Percentiles rank a stretch among this genome's conserved stretches.
phyloP scores from a whole-genome alignment of 2,797 vertebrate genomes.

The Cynodonichthys magdalenae region DNA sequence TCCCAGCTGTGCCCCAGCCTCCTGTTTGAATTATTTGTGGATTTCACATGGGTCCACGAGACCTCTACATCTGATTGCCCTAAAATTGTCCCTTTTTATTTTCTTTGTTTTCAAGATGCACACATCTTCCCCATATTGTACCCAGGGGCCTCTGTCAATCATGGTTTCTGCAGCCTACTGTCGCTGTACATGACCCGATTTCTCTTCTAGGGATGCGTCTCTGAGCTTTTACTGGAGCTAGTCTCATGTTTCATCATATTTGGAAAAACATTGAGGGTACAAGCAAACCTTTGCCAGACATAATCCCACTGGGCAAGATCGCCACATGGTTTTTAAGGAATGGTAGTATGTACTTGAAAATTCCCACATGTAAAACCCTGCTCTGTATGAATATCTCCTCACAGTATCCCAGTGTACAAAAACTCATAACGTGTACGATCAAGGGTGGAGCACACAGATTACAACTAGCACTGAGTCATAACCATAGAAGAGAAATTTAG shows the following conservation, averaged over 20 bases:
- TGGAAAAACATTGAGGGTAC: slow-evolving; percentile 25
- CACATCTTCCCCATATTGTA: slow-evolving; percentile 9
- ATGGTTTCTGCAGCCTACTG: slow-evolving; percentile 16
- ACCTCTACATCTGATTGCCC: slow-evolving; percentile 36
- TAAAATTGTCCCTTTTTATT: slow-evolving; percentile 20
- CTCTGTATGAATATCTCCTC: slow-evolving; percentile 3
- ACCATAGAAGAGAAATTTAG: too few relatives aligned
- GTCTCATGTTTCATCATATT: slow-evolving; percentile 46
- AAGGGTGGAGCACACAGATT: too few relatives aligned
- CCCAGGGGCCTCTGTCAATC: slow-evolving; percentile 34
- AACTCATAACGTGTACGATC: neutral
- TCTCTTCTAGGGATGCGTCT: slow-evolving; percentile 25
- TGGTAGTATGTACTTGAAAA: neutral
- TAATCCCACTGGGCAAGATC: slow-evolving; percentile 23
- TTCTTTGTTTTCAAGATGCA: slow-evolving; percentile 36
- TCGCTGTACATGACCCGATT: slow-evolving; percentile 47
- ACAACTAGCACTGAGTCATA: too few relatives aligned
- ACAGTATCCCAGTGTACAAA: slow-evolving; percentile 1
- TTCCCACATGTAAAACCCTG: slow-evolving; percentile 3
- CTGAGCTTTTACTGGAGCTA: slow-evolving; percentile 22
- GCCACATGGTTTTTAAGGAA: slow-evolving; percentile 4
- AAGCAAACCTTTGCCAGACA: slow-evolving; percentile 21
- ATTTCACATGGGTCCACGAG: slow-evolving; percentile 41
- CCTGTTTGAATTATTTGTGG: slow-evolving; percentile 47
- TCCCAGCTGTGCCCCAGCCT: slow-evolving; percentile 54